Conservation (phyloP, 2,797 vertebrate genomes). For the Tapera naevia region DNA sequence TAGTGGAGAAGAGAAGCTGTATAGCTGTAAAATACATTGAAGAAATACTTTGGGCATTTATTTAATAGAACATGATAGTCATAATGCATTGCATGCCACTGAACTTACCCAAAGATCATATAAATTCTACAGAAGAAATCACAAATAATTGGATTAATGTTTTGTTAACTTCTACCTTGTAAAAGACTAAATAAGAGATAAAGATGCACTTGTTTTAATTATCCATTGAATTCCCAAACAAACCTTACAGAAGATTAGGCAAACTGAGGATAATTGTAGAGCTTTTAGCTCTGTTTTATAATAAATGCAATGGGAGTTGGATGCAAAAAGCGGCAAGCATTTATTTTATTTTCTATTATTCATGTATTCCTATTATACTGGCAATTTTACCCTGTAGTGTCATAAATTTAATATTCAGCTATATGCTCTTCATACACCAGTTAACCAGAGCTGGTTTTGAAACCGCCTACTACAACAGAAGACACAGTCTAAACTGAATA, state of each 20-base stretch:
- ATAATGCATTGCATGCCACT: background rate
- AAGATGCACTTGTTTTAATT: constrained; percentile 22
- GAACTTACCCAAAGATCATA: background rate
- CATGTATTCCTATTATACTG: background rate
- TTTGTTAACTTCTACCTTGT: background rate
- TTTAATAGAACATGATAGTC: background rate
- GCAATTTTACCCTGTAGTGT: background rate
- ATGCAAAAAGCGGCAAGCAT: background rate
- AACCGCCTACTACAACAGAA: background rate
- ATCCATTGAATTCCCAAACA: constrained; percentile 10
- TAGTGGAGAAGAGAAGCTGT: background rate
- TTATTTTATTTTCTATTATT: background rate
- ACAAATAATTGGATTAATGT: constrained; percentile 20
- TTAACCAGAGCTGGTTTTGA: background rate
- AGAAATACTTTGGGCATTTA: constrained; percentile 36
- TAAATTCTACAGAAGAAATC: constrained; percentile 1
- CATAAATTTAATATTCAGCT: background rate
- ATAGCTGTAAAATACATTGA: constrained; percentile 34
- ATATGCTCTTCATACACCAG: background rate
- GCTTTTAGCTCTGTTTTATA: constrained; percentile 26
- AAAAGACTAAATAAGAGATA: constrained; percentile 29
- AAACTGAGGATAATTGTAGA: constrained; percentile 23
- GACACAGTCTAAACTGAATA: background rate
- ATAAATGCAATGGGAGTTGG: background rate
- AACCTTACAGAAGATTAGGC: background rate